Percentiles rank a stretch among this genome's conserved stretches.
phyloP scores from a whole-genome alignment of 1,140 invertebrate genomes.

The Branchinecta lindahli region DNA sequence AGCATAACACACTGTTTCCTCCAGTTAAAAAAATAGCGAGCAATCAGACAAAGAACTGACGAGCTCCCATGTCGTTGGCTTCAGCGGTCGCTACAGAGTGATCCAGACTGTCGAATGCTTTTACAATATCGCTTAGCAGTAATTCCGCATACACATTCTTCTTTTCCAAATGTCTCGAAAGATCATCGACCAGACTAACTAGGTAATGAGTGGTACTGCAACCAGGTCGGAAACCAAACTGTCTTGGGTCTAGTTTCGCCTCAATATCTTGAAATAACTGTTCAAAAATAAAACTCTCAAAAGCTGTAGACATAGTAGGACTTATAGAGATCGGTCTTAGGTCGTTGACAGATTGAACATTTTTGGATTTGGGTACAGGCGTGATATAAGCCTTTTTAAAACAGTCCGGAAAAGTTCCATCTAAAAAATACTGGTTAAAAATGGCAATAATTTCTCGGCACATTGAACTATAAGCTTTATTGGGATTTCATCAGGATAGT shows the following conservation, averaged over 20 bases:
- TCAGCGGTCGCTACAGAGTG: background rate
- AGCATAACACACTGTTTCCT: background rate
- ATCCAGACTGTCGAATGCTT: background rate
- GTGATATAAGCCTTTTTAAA: background rate
- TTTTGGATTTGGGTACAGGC: background rate
- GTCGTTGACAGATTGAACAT: background rate
- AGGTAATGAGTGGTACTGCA: slow-evolving; percentile 9
- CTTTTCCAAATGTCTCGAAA: background rate
- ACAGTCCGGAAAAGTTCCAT: background rate
- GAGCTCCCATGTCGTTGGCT: background rate
- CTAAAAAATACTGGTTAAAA: slow-evolving; percentile 1
- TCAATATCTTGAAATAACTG: background rate
- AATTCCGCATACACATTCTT: background rate
- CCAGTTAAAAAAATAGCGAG: background rate
- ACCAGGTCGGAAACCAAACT: slow-evolving; percentile 4
- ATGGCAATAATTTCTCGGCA: background rate
- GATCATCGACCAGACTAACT: background rate
- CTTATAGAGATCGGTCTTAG: background rate
- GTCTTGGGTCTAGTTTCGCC: background rate
- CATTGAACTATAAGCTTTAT: background rate
- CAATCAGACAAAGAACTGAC: background rate
- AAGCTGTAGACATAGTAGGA: background rate
- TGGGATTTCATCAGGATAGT: background rate
- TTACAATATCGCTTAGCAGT: background rate
- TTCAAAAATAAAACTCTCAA: slow-evolving; percentile 9